Base-by-base conservation (phyloP, 2,113 vertebrate species). In the Thomomys bottae region DNA sequence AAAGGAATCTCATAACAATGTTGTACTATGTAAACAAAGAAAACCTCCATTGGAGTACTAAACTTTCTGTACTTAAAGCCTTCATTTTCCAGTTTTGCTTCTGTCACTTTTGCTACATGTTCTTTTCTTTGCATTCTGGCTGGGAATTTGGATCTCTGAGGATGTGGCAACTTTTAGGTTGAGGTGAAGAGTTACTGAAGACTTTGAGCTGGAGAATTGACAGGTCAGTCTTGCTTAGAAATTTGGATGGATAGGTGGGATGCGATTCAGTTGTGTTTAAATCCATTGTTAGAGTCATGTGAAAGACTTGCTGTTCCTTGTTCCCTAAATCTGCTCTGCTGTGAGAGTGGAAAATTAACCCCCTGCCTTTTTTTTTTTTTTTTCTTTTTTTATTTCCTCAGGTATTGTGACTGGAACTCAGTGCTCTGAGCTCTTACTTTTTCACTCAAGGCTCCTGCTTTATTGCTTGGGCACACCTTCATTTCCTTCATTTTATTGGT, bases 191-290 rank as follows among this genome's bases (percentile, higher is more conserved):
- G 34, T 1, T 81, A 63, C 30, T 68, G 73, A 87, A 91, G 59
- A 76, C 45, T 86, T 89, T n/a, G 70, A 82, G 75, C 18, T 86
- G 90, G 36, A 87, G 83, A 87, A 78, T 9, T 78, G 64, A n/a
- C 49, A 80, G 79, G 21, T 49, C 30, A 36, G 83, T 59, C 28
- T 54, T 89, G 36, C 42, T 91, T 59, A 38, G n/a, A 78, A 85
- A 57, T 73, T 34, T 17, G 28, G 80, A 11, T 80, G n/a, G 80
- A 20, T 66, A 64, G 11, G 85, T 61, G n/a, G 45, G 54, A 91
- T 67, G 70, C 66, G 64, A 28, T 28, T 72, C 7, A 28, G 3
- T 77, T 54, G 18, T 4, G 84, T 63, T 6, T 86, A 12, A 34
- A 14, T 42, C 11, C 3, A 18, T 38, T 9, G 1, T n/a, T 79